Base-by-base conservation (phyloP, 1,140 invertebrate genomes). In the Phortica variegata region DNA sequence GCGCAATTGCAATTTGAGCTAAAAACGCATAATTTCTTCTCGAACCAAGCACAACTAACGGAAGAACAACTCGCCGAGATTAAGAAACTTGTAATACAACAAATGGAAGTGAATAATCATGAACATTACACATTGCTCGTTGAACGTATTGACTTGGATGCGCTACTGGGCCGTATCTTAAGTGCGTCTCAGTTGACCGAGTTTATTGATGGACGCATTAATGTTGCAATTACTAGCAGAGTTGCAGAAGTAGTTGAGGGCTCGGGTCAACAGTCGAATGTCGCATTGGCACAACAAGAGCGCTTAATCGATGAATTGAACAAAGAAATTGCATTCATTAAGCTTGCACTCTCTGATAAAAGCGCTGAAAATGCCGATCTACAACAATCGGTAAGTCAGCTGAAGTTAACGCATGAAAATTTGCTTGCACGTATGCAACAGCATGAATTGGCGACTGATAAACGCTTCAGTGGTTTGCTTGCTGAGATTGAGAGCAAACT, bases 261-360 rank as follows among this genome's bases (percentile, higher is more conserved):
- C 17, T 66, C 66, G 3, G 61, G 42, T 10, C n/a, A 52, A 56
- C n/a, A n/a, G n/a, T n/a, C n/a, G n/a, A n/a, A n/a, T n/a, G n/a
- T n/a, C n/a, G n/a, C n/a, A n/a, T 15, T 48, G 26, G 31, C 17
- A 7, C 52, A 58, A 13, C 65, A 61, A 44, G 52, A 70, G 39
- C 39, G 47, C 4, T 45, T 77, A 15, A 77, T 80, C 7, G 70
- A 78, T 21, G 58, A 69, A 8, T 41, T 81, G 1, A 68, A 74
- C 18, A 54, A 58, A 13, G 78, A 81, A 56, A 74, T 81, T 8
- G 60, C 73, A 3, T 74, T 71, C 21, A 70, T 81, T 4, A 79
- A 78, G 46, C 52, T 66, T 13, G 65, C 79, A 7, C 58, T 79
- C 1, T 53, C 60, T 3, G 60, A 75, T 9, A 73, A 72, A 43